phyloP scores from a whole-genome alignment of 2,888 invertebrate genomes.

The Dugesia japonica region DNA sequence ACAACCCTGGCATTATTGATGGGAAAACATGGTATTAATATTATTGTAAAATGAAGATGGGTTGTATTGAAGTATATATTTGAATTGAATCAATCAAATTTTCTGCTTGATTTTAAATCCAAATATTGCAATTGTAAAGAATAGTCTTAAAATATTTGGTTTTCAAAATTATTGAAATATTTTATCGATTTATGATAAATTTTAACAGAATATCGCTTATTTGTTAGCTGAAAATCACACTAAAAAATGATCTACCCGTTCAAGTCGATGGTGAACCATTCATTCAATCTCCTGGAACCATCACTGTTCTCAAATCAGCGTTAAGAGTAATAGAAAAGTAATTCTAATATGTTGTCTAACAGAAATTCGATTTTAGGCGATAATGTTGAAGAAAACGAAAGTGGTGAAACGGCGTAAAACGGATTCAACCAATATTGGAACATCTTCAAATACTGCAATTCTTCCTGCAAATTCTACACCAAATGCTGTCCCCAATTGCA shows the following conservation, averaged over 20 bases:
- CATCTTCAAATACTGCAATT: neutral
- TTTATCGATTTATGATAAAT: too few species aligned
- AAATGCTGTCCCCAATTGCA: neutral
- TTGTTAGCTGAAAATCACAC: slow-evolving; percentile 56
- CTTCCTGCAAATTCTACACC: neutral
- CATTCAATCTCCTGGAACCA: slow-evolving; percentile 91
- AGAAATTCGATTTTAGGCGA: neutral
- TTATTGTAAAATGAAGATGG: too few species aligned
- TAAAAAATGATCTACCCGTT: slow-evolving; percentile 88
- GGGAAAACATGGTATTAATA: too few species aligned
- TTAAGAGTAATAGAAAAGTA: slow-evolving; percentile 50
- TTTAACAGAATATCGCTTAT: too few species aligned
- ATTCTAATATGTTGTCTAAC: too few species aligned
- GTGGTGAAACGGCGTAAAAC: neutral
- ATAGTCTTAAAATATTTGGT: too few species aligned
- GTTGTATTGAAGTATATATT: too few species aligned
- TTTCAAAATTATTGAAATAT: too few species aligned
- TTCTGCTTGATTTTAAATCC: too few species aligned
- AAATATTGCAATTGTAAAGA: too few species aligned
- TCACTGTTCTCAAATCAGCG: slow-evolving; percentile 92
- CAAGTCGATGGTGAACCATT: slow-evolving; percentile 99
- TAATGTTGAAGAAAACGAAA: neutral
- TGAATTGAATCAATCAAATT: too few species aligned
- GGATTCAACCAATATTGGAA: neutral
- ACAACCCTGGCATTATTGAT: too few species aligned